Evolutionary conservation across 2,888 invertebrate genomes (phyloP).

Genomic region (Heliconius aoede): DNA sequence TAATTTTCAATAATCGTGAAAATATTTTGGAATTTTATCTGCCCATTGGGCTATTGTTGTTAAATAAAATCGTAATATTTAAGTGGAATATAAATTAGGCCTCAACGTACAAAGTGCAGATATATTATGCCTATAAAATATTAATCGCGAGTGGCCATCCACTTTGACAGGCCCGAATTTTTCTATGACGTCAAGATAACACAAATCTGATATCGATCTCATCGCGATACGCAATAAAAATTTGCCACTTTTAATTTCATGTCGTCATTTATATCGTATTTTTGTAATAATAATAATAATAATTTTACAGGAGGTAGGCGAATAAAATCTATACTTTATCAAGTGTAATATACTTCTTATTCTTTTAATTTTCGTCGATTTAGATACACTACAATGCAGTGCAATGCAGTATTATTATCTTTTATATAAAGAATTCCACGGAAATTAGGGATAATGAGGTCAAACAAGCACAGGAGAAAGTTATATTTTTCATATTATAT

Average conservation of each 20-base stretch:
- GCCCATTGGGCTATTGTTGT: no score
- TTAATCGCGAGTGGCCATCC: constrained; percentile 3
- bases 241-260: constrained; percentile 33
- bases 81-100: not conserved
- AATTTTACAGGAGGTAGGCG: not conserved
- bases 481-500: constrained; percentile 8
- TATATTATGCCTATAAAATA: constrained; percentile 26
- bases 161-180: constrained; percentile 34
- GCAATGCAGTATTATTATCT: not conserved
- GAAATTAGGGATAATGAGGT: not conserved
- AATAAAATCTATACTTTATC: not conserved
- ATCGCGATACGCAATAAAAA: constrained; percentile 35
- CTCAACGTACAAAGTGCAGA: not conserved
- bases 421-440: constrained; percentile 3
- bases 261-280: constrained; percentile 18
- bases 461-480: not conserved
- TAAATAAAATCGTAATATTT: not conserved
- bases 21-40: no score
- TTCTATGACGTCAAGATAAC: constrained; percentile 45
- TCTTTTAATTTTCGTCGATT: no score
- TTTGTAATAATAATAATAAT: constrained; percentile 18
- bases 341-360: no score
- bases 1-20: no score
- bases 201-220: constrained; percentile 40
- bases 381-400: no score